Conservation (phyloP, 2,888 invertebrate species). For the Argynnis bischoffii region DNA sequence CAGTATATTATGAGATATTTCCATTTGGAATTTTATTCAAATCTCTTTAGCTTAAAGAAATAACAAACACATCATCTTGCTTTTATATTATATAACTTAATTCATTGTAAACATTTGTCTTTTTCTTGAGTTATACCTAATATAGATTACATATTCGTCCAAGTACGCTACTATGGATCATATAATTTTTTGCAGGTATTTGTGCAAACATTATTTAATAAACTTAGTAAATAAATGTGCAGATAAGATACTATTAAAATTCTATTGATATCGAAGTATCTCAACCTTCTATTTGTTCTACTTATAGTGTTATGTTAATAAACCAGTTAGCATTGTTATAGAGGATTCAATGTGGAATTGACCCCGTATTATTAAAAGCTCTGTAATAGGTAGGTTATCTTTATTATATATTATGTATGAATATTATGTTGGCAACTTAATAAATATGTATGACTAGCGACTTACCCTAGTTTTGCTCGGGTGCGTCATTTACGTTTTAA, state of each 20-base stretch:
- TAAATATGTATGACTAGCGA: no score
- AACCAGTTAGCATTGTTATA: slow-evolving; percentile 76
- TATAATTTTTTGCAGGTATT: neutral
- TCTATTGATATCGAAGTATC: slow-evolving; percentile 42
- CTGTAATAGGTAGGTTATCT: neutral
- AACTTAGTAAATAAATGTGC: neutral
- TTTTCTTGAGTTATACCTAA: neutral
- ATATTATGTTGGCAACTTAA: no score
- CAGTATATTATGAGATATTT: no score
- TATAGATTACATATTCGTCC: neutral
- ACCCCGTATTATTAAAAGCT: slow-evolving; percentile 56
- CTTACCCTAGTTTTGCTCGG: no score
- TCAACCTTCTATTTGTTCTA: slow-evolving; percentile 70
- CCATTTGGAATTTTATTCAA: no score
- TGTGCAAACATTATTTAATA: neutral
- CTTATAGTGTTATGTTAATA: slow-evolving; percentile 75
- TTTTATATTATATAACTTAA: no score
- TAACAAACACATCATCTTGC: no score
- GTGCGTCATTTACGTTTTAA: no score
- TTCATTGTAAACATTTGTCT: no score
- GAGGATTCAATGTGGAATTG: slow-evolving; percentile 62
- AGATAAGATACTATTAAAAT: slow-evolving; percentile 26
- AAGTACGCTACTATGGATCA: no score
- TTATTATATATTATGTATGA: no score
- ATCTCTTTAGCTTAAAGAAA: no score